phyloP scores from a whole-genome alignment of 2,888 invertebrate species.

The Temnothorax unifasciatus region DNA sequence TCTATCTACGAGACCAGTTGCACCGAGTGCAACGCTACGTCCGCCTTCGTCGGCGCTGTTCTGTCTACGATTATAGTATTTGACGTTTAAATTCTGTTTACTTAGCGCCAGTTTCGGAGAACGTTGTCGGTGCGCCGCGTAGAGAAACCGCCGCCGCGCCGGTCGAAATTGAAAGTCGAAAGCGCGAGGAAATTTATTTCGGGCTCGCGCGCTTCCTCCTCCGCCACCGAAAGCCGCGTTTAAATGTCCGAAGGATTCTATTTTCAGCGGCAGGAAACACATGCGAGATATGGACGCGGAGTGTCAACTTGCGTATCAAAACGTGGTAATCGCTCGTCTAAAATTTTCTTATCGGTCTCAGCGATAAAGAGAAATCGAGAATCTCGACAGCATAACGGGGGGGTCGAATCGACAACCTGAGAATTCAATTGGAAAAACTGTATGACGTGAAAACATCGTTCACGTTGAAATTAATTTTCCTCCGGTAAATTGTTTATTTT shows the following conservation, averaged over 20 bases:
- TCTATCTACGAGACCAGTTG: background rate
- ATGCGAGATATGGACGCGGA: conserved; percentile 14
- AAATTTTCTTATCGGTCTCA: conserved; percentile 38
- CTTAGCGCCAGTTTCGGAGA: conserved; percentile 22
- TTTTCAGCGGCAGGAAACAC: conserved; percentile 52
- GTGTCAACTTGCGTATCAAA: conserved; percentile 37
- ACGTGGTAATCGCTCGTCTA: background rate
- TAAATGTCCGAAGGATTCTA: conserved; percentile 44
- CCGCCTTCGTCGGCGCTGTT: background rate
- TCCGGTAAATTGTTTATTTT: conserved; percentile 4
- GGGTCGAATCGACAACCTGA: background rate
- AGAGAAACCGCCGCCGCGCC: conserved; percentile 19
- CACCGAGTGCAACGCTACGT: conserved; percentile 8
- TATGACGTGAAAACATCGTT: background rate
- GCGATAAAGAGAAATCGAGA: background rate
- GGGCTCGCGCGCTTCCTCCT: conserved; percentile 41
- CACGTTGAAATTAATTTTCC: conserved; percentile 13
- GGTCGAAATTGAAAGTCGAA: conserved; percentile 48
- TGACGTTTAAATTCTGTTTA: conserved; percentile 41
- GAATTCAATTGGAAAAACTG: background rate
- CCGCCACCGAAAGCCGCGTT: conserved; percentile 25
- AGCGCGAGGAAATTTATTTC: conserved; percentile 42
- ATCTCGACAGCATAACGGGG: background rate
- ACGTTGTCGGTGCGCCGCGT: conserved; percentile 22
- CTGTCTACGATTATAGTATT: background rate